Evolutionary conservation across 2,888 invertebrate species (phyloP), one percentile per base, ranked within the genome.

Genomic region (Drosophila niveifrons): DNA sequence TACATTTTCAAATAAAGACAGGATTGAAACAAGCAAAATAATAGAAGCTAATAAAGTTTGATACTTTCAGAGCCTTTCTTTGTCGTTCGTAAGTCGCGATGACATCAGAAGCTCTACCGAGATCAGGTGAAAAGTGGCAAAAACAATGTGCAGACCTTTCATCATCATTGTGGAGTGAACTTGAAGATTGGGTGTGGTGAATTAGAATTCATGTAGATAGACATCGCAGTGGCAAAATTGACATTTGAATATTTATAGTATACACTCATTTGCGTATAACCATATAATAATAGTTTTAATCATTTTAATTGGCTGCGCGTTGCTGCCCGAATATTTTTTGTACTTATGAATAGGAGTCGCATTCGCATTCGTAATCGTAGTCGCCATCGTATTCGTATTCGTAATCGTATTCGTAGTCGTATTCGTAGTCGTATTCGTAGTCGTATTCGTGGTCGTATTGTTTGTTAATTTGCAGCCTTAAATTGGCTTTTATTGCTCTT

Each of bases 401-500:
- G 9, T 31, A 31, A 8, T 29, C 29, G 1, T 29, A 29, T 31
- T 75, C 31, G 29, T 9, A 31, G 0, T 31, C 29, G 9, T 2
- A 31, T 1, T 31, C 29, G 9, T 31, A 31, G 8, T 29, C 29
- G 1, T 29, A 29, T 31, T 31, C 31, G 31, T 31, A 2, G 2
- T 31, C 31, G 8, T 31, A 31, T 31, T 31, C 31, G n/a, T 36
- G 11, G 36, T 36, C 85, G 76, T 76, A 85, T 78, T 75, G 62
- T 68, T 80, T 71, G 76, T 71, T 76, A 79, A 85, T 79, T 79
- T 71, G 62, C 51, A 51, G 62, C 75, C 68, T 13, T 78, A 71
- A 82, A 85, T 81, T 79, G 71, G 44, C 67, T 79, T 81, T 81
- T 76, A 81, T 81, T 81, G 78, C 73, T 61, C 70, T 79, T 85